Evolutionary conservation across 1,140 invertebrate species (phyloP), one percentile per base, ranked within the genome.

Genomic region (Bombus superbus): DNA sequence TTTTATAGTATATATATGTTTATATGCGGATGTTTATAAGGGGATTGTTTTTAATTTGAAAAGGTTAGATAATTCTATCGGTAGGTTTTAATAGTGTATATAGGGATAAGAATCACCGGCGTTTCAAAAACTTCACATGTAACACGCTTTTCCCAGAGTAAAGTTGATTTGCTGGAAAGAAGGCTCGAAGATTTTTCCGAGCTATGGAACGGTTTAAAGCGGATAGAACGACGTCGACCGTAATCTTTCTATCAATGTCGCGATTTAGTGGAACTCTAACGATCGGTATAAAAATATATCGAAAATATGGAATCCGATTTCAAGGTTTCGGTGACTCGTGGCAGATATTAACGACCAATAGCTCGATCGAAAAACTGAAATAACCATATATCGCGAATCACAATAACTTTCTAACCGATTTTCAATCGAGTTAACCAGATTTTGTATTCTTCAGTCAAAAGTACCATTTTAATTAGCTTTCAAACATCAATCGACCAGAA

Each of bases 201-300:
- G 18, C 47, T 40, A 57, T 38, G 74, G 28, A 83, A 57, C 64
- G 38, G 35, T 83, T 89, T 89, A 89, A 89, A 89, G 87, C 38
- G 38, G 87, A 89, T 89, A 35, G 87, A 71, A 22, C 64, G 47
- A 78, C 25, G 40, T 79, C 75, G 15, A 53, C 15, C 11, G 15
- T 35, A 44, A 78, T 22, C 25, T 59, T 47, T 78, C 47, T 47
- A 71, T 57, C 38, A 38, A 62, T 18, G 3, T n/a, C 22, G 18
- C 9, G 32, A 69, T 77, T 59, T 38, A 4, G 25, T 32, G 18
- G 32, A 28, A 53, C n/a, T 83, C n/a, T 22, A 53, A 53, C 81
- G 35, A 68, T 42, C 25, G 25, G 32, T 28, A 35, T 11, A 8
- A 53, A 53, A 53, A 15, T 47, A 47, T 47, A 47, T 47, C 47